A percentile compares a stretch with the other conserved stretches of the same genome.
phyloP scores from a whole-genome alignment of 2,797 vertebrate species.

The Rhinophrynus dorsalis region DNA sequence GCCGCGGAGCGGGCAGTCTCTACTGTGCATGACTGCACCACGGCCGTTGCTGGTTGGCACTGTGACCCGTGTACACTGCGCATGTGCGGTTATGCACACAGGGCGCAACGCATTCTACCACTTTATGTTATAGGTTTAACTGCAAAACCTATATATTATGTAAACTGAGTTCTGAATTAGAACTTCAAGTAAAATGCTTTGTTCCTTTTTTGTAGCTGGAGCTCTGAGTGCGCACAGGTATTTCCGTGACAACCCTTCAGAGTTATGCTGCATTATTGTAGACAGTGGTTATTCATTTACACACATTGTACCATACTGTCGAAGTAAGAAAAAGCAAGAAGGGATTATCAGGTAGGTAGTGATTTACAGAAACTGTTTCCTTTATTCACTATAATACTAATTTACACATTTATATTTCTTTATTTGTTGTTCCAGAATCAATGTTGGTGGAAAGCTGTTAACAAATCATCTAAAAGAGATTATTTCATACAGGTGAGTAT shows the following conservation, averaged over 20 bases:
- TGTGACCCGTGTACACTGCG: too few species aligned
- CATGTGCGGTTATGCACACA: too few species aligned
- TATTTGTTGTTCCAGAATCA: constrained; percentile 75
- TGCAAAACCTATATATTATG: too few species aligned
- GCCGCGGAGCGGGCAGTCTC: too few species aligned
- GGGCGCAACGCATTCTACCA: too few species aligned
- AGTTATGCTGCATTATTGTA: constrained; percentile 92
- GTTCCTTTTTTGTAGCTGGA: constrained; percentile 72
- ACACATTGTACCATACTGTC: constrained; percentile 90
- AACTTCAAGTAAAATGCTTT: not conserved
- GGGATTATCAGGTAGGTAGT: constrained; percentile 86
- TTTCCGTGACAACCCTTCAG: constrained; percentile 84
- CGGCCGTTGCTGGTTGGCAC: too few species aligned
- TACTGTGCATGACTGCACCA: too few species aligned
- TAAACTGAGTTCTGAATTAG: not conserved
- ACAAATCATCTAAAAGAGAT: constrained; percentile 98
- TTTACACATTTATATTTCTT: not conserved
- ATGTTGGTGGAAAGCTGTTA: constrained; percentile 94
- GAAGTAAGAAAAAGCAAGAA: constrained; percentile 93
- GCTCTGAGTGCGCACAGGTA: constrained; percentile 88
- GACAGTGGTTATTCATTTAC: constrained; percentile 97
- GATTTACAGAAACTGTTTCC: not conserved
- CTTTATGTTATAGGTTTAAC: too few species aligned
- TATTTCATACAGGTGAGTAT: constrained; percentile 91
- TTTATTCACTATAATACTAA: not conserved